Evolutionary conservation across 2,888 invertebrate genomes (phyloP), one percentile per base, ranked within the genome.

Genomic region (Andrena fulva): DNA sequence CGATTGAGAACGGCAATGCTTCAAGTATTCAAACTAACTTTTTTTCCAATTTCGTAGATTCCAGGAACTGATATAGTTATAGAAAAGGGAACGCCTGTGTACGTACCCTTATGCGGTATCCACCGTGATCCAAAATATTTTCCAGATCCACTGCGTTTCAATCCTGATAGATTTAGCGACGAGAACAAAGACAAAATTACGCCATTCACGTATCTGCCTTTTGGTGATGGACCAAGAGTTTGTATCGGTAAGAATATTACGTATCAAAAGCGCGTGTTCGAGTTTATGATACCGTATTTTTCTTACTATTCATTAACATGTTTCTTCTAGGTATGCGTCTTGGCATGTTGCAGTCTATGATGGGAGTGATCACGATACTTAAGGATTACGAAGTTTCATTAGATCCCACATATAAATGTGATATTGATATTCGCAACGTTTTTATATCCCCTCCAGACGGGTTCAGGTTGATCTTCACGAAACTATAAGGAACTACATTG

Each of bases 121-220:
- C 92, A 93, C 0, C 64, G 68, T 20, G 91, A 93, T 73, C 88
- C 91, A 0, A 85, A 82, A 7, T 90, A 89, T 67, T 81, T 80
- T 67, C 60, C 74, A 1, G 82, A 92, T 66, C 92, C 93, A 2
- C 59, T 77, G 5, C 35, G 72, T 68, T 92, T 80, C 64, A 88
- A 93, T 85, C 93, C 92, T 0, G 92, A 93, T 31, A 88, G 92
- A 80, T 92, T 92, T 35, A 89, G 84, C 27, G 91, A 92, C 0
- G 90, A 91, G 29, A 80, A 86, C 31, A 92, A 92, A 50, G n/a
- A 76, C 7, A 85, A 90, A 1, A 90, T 92, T 5, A 69, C 75
- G 48, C 83, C 86, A 0, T 88, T 77, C 50, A 89, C 91, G 3
- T 93, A 89, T 35, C 82, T 92, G 84, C 91, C 92, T 0, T 93